Evolutionary conservation across 2,113 vertebrate genomes (phyloP).

Genomic region (Percina caprodes): DNA sequence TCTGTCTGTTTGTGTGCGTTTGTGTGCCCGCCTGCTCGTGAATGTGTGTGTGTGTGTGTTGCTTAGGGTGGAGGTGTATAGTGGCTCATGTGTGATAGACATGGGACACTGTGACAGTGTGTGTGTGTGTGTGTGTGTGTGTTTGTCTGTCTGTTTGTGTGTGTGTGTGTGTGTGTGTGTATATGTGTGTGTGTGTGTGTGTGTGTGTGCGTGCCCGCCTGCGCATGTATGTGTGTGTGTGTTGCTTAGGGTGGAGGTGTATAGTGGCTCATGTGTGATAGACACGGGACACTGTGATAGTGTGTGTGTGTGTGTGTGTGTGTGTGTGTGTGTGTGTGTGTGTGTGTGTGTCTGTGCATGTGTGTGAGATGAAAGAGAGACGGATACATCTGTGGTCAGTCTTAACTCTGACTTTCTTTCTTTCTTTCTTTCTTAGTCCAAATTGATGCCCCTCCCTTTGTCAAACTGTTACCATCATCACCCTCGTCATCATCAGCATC

Average conservation of each 20-base stretch:
- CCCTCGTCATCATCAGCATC: slow-evolving; percentile 13
- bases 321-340: slow-evolving; percentile 3
- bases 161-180: slow-evolving; percentile 23
- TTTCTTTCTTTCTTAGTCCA: background rate
- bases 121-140: background rate
- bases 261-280: slow-evolving; percentile 29
- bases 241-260: slow-evolving; percentile 33
- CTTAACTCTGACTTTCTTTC: background rate
- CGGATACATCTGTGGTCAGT: background rate
- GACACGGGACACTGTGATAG: slow-evolving; percentile 24
- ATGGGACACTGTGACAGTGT: slow-evolving; percentile 10
- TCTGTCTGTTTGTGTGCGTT: slow-evolving; percentile 2
- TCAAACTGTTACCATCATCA: slow-evolving; percentile 11
- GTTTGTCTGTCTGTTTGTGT: too few species aligned
- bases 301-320: background rate
- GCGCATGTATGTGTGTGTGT: background rate
- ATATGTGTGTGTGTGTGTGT: slow-evolving; percentile 11
- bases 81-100: slow-evolving; percentile 36
- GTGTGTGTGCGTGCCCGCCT: background rate
- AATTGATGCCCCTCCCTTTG: background rate
- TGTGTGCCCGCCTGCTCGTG: background rate
- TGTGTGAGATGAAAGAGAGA: slow-evolving; percentile 3
- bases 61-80: slow-evolving; percentile 37
- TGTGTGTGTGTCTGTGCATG: background rate
- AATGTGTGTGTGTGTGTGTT: background rate